Percentiles rank a stretch among this genome's conserved stretches.
These are phyloP conservation scores for Nasonia longicornis DNA, from an alignment of 1,140 invertebrate species.

Conservation along the genomic window DNA sequence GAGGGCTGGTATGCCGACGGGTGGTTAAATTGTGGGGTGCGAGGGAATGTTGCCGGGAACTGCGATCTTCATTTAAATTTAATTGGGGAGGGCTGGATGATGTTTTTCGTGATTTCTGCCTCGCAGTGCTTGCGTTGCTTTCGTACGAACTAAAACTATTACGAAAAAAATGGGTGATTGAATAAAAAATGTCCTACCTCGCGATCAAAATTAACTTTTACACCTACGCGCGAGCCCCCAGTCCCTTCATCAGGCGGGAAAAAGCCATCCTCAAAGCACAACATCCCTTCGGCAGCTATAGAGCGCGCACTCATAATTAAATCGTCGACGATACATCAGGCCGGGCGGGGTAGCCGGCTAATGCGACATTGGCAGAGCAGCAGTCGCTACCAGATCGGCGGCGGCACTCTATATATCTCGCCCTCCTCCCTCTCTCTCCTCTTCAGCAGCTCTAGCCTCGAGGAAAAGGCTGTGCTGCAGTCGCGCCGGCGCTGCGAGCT, in stretches of 20 bases:
- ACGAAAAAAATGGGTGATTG: too few species aligned
- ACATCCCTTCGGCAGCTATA: neutral
- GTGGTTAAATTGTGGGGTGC: neutral
- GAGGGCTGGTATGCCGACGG: neutral
- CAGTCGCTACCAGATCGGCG: neutral
- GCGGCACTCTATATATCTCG: neutral
- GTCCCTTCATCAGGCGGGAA: too few species aligned
- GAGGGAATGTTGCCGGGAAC: neutral
- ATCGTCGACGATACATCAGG: neutral
- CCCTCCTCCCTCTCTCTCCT: too few species aligned
- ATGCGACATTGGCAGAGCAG: neutral
- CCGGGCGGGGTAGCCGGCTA: neutral
- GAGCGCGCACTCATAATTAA: slow-evolving; percentile 8
- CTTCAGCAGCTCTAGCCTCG: neutral
- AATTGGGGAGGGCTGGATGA: slow-evolving; percentile 22
- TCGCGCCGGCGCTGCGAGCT: neutral
- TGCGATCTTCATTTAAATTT: slow-evolving; percentile 40
- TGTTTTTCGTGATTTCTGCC: neutral
- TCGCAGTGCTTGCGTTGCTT: neutral
- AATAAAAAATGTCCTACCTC: too few species aligned
- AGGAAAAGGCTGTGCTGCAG: neutral
- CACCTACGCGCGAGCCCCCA: too few species aligned
- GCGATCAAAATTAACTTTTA: neutral
- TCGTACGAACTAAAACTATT: too few species aligned
- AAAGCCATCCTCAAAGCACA: neutral